Evolutionary conservation across 2,888 invertebrate genomes (phyloP), one percentile per base, ranked within the genome.

Genomic region (Ernsta delagoae): DNA sequence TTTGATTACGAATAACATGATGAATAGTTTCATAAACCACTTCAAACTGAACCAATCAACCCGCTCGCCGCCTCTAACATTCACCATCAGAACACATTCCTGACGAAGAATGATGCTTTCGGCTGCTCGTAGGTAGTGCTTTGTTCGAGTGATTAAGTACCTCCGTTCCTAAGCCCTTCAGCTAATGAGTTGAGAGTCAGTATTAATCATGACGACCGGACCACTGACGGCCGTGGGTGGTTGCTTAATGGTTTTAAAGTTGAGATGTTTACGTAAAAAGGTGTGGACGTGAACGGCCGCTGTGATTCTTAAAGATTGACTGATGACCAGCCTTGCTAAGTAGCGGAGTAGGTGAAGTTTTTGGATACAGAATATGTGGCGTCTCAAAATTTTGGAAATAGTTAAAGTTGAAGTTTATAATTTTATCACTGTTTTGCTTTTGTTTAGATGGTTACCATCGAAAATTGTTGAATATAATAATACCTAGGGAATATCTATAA

Each of bases 81-180:
- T 75, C 70, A 74, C 85, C 84, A 74, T 73, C 71, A 77, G 70
- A 80, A 80, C 84, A 84, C 90, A 90, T 92, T 92, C 92, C 88
- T 92, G 93, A 92, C 90, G 91, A 92, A 92, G 93, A 93, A 92
- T 91, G 92, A 93, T 92, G 91, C 90, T 91, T 92, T 91, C 90
- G 89, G 88, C 88, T 89, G 86, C 85, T 83, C 82, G 87, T 92
- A 91, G 90, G 90, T 87, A 91, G 90, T 87, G 89, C 92, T 90
- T 92, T 92, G 92, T 92, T 90, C 90, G 90, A 85, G 90, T 92
- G 92, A 92, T 92, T 92, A 92, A 92, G 92, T 93, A 86, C 86
- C 86, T 82, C 82, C 85, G 85, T 84, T 88, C 85, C 90, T 92
- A 88, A 92, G 90, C 92, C 92, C 92, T 92, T 92, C 90, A 88